phyloP scores from a whole-genome alignment of 1,140 invertebrate species.

The Armadillidium nasatum region DNA sequence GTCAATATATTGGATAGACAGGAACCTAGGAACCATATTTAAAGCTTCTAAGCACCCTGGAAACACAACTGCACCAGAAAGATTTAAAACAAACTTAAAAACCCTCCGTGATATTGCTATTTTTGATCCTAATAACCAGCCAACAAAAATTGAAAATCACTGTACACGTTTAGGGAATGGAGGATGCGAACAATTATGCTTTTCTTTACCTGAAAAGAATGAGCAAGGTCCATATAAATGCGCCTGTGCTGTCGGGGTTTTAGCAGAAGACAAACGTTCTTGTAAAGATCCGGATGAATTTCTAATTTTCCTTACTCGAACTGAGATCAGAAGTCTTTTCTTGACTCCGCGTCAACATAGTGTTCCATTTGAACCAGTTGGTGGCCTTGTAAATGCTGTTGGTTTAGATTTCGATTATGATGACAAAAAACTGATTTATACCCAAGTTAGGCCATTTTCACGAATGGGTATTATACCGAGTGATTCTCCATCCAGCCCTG shows the following conservation, averaged over 20 bases:
- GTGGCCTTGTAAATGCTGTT: conserved; percentile 83
- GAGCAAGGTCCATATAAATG: conserved; percentile 63
- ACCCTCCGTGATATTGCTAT: conserved; percentile 84
- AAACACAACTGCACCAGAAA: conserved; percentile 62
- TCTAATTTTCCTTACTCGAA: conserved; percentile 83
- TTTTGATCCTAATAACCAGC: conserved; percentile 82
- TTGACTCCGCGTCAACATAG: conserved; percentile 73
- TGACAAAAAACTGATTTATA: conserved; percentile 60
- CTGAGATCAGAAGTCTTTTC: conserved; percentile 80
- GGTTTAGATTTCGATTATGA: conserved; percentile 92
- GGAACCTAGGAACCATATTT: conserved; percentile 83
- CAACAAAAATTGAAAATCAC: conserved; percentile 62
- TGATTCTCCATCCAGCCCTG: conserved; percentile 40
- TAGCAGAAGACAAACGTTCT: conserved; percentile 57
- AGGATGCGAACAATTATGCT: conserved; percentile 91
- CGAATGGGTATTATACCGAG: conserved; percentile 74
- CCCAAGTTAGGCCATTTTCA: conserved; percentile 85
- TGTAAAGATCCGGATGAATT: conserved; percentile 82
- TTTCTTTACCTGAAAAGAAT: conserved; percentile 66
- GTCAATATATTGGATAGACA: conserved; percentile 93
- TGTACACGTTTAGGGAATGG: conserved; percentile 67
- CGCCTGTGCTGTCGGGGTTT: conserved; percentile 82
- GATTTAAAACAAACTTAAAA: conserved; percentile 73
- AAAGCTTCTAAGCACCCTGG: conserved; percentile 70
- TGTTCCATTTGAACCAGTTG: conserved; percentile 74